These are phyloP conservation scores for Yponomeuta evonymella DNA, from an alignment of 2,888 invertebrate species.

Conservation along the genomic window DNA sequence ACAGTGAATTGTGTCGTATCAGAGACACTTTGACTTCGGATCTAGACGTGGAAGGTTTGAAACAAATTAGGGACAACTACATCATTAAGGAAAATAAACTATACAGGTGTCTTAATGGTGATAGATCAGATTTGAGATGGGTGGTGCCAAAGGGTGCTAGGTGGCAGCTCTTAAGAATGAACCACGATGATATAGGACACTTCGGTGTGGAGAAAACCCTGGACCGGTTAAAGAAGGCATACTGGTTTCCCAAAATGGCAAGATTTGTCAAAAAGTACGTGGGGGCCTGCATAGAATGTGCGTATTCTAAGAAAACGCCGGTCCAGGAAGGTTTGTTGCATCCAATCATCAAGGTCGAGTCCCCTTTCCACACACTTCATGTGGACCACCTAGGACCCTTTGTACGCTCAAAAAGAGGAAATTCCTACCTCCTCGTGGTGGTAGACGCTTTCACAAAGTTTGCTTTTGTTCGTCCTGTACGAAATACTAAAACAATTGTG, in stretches of 20 bases:
- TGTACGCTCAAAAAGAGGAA: conserved; percentile 13
- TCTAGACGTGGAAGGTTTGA: conserved; percentile 19
- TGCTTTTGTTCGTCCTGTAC: conserved; percentile 15
- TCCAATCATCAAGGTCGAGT: conserved; percentile 17
- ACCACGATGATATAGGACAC: conserved; percentile 40
- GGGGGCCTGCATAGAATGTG: conserved; percentile 17
- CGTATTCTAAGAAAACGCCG: conserved; percentile 31
- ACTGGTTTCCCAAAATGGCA: conserved; percentile 19
- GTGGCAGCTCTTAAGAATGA: conserved; percentile 34
- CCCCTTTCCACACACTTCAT: conserved; percentile 18
- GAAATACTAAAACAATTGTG: conserved; percentile 21
- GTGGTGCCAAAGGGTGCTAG: conserved; percentile 33
- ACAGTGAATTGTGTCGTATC: conserved; percentile 23
- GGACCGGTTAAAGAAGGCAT: conserved; percentile 5
- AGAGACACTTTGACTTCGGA: conserved; percentile 18
- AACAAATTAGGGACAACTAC: conserved; percentile 25
- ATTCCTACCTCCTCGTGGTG: conserved; percentile 12
- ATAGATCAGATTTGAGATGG: conserved; percentile 26
- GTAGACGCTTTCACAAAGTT: conserved; percentile 18
- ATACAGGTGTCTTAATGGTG: conserved; percentile 14
- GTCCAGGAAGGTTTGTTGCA: conserved; percentile 34
- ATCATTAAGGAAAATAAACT: conserved; percentile 9
- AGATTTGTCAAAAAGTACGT: conserved; percentile 1
- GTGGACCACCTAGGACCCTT: conserved; percentile 19
- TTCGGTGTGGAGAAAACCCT: conserved; percentile 21